Evolutionary conservation across 2,888 invertebrate species (phyloP).

Genomic region (Morpho helenor): DNA sequence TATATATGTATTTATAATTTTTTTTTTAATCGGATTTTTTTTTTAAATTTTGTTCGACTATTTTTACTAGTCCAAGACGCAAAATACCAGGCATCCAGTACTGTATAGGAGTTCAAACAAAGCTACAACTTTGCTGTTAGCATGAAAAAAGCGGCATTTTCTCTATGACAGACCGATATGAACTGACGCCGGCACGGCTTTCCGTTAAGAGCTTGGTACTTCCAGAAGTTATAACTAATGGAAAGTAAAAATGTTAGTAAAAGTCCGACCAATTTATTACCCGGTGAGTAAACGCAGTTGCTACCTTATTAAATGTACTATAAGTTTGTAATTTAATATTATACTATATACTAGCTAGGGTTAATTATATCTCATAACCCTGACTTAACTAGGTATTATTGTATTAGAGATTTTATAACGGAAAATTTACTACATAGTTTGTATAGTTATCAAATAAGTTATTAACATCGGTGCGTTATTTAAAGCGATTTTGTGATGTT

Average conservation of each 20-base stretch:
- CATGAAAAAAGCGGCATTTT: slow-evolving; percentile 25
- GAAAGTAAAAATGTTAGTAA: slow-evolving; percentile 65
- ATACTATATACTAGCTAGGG: background rate
- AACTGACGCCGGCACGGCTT: slow-evolving; percentile 39
- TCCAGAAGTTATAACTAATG: slow-evolving; percentile 37
- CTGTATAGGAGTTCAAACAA: slow-evolving; percentile 14
- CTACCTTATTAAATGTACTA: slow-evolving; percentile 15
- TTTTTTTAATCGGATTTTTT: no score
- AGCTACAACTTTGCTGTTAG: slow-evolving; percentile 11
- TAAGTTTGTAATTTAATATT: slow-evolving; percentile 5
- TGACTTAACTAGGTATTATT: no score
- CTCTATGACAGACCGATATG: slow-evolving; percentile 26
- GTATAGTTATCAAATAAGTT: no score
- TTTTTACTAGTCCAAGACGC: background rate
- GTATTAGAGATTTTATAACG: no score
- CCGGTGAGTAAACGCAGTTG: slow-evolving; percentile 29
- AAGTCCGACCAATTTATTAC: slow-evolving; percentile 42
- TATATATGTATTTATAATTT: no score
- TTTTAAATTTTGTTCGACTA: background rate
- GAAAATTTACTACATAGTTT: no score
- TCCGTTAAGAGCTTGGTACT: slow-evolving; percentile 54
- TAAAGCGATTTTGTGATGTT: no score
- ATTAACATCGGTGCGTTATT: no score
- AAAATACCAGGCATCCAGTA: slow-evolving; percentile 23
- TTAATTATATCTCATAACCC: no score